Conservation (phyloP, 92 coral and sea anemone species). For the Palythoa heliodiscus region DNA sequence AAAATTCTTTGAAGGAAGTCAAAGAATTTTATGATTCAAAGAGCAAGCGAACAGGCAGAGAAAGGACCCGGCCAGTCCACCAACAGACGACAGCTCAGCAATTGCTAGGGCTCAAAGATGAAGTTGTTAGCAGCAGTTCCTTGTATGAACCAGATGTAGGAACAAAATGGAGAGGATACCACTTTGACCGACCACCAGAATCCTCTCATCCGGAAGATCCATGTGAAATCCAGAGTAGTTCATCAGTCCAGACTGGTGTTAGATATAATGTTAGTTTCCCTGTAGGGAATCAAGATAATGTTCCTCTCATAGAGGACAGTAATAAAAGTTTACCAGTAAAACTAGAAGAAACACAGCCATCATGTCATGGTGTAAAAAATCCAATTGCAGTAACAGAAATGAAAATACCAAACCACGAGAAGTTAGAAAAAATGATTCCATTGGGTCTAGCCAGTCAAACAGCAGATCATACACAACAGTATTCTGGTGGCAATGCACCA, state of each 20-base stretch:
- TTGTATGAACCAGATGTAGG: neutral
- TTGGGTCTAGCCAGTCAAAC: constrained; percentile 32
- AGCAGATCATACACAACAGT: neutral
- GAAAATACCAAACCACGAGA: neutral
- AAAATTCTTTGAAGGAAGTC: neutral
- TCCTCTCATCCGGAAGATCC: neutral
- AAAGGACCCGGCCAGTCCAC: neutral
- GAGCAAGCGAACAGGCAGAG: neutral
- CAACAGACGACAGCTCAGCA: neutral
- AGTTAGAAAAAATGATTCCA: neutral
- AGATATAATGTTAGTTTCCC: constrained; percentile 10
- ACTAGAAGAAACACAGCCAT: neutral
- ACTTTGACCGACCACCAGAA: constrained; percentile 51
- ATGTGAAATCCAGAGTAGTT: neutral
- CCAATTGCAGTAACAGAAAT: constrained; percentile 20
- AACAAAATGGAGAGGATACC: constrained; percentile 39
- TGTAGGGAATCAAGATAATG: neutral
- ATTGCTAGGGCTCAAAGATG: neutral
- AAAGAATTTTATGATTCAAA: neutral
- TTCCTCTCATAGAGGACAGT: constrained; percentile 34
- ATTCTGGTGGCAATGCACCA: neutral
- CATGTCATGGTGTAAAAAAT: neutral
- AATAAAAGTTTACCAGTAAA: neutral
- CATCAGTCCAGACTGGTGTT: constrained; percentile 25
- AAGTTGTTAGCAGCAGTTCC: neutral